phyloP scores from a whole-genome alignment of 2,888 invertebrate genomes.

The Rotaria macrura region DNA sequence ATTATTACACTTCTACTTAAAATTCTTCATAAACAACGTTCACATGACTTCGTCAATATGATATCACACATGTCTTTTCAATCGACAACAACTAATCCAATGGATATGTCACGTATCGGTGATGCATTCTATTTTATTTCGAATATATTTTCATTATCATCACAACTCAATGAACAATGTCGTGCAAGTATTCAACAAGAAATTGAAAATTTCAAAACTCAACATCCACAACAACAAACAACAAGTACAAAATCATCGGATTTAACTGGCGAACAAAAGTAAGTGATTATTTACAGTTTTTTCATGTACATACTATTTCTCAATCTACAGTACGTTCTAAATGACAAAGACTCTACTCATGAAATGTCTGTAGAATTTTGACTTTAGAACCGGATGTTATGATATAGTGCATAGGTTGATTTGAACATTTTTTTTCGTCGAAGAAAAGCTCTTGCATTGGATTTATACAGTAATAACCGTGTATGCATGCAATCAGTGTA shows the following conservation, averaged over 20 bases:
- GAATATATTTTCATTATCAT: constrained; percentile 17
- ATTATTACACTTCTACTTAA: constrained; percentile 29
- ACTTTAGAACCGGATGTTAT: too few relatives aligned
- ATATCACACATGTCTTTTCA: neutral
- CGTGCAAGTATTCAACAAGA: constrained; percentile 3
- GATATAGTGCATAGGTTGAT: too few relatives aligned
- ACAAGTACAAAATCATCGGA: neutral
- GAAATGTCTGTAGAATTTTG: too few relatives aligned
- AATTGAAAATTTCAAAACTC: constrained; percentile 22
- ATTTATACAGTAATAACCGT: too few relatives aligned
- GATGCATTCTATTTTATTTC: constrained; percentile 23
- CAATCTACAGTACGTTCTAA: too few relatives aligned
- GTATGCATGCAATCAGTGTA: too few relatives aligned
- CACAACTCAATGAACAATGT: constrained; percentile 28
- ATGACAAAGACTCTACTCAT: too few relatives aligned
- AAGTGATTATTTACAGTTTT: neutral
- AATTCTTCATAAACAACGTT: constrained; percentile 24
- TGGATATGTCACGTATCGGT: constrained; percentile 15
- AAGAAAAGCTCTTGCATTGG: too few relatives aligned
- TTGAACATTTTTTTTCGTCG: too few relatives aligned
- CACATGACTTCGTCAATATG: neutral
- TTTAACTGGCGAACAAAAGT: constrained; percentile 21
- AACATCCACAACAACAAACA: neutral
- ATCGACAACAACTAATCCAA: neutral
- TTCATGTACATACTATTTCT: too few relatives aligned